Base-by-base conservation (phyloP, 2,797 vertebrate genomes). In the Tapera naevia region DNA sequence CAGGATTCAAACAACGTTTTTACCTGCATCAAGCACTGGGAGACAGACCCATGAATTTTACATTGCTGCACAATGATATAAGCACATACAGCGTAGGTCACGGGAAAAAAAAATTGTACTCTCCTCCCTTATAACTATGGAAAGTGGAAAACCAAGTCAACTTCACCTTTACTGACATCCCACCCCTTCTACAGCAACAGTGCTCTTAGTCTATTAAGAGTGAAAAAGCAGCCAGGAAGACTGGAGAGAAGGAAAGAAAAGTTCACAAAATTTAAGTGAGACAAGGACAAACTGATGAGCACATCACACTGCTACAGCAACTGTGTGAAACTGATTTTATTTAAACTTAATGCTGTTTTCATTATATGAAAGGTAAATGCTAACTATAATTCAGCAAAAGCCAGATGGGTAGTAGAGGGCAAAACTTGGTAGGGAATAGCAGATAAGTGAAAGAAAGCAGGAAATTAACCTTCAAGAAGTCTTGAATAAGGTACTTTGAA, bases 41-140 rank as follows among this genome's bases (percentile, higher is more conserved):
- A 86, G 35, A 76, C 28, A 86, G 1, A n/a, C 1, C 2, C 17
- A 19, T 10, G 23, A 65, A 65, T 50, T 62, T 82, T 32, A 75
- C 9, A 2, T 12, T 57, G 8, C 13, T 85, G 21, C 60, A 80
- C 25, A 64, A 72, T 12, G 8, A 61, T 13, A 69, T 0, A 53
- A 23, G 33, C 17, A 82, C 85, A 64, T 48, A 46, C 10, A 74
- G 23, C 5, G 22, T 11, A 87, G 27, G 33, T 61, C 25, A 60
- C 3, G 16, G 28, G 51, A 17, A 30, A 30, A 51, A 56, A 85
- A 64, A 41, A 6, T 0, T 0, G 17, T 28, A 72, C 0, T 3
- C 2, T 50, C 11, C 45, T 53, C 58, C 58, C 46, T 78, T 56
- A 57, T 23, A 8, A 53, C 13, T 75, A 33, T 3, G 2, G 9